A percentile compares a stretch with the other conserved stretches of the same genome.
phyloP scores from a whole-genome alignment of 2,113 vertebrate genomes.

The Rhinichthys klamathensis region DNA sequence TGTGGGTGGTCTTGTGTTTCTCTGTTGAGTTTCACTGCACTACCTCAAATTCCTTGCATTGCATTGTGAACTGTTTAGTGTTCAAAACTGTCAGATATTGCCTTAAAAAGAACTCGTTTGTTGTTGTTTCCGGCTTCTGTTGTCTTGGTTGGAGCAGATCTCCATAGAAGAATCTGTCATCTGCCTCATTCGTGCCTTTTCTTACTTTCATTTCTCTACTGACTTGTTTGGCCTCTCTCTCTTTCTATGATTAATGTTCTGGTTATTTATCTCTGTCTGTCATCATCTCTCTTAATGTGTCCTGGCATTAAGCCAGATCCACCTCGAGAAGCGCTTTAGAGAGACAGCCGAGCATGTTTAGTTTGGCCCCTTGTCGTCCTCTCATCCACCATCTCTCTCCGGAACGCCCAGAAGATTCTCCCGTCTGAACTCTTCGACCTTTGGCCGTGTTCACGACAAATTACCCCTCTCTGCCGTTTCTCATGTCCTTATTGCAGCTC shows the following conservation, averaged over 20 bases:
- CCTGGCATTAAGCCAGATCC: constrained; percentile 58
- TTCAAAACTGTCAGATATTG: constrained; percentile 18
- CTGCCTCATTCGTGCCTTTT: constrained; percentile 25
- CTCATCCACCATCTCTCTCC: constrained; percentile 48
- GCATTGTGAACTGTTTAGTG: constrained; percentile 7
- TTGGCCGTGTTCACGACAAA: constrained; percentile 54
- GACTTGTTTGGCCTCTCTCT: constrained; percentile 33
- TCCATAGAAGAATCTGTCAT: constrained; percentile 28
- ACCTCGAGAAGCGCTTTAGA: constrained; percentile 43
- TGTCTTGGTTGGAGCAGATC: constrained; percentile 22
- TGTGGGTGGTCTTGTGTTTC: constrained; percentile 36
- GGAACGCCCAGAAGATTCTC: constrained; percentile 47
- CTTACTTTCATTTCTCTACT: constrained; percentile 20
- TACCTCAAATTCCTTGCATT: constrained; percentile 11
- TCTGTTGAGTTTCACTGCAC: neutral
- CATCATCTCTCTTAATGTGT: constrained; percentile 56
- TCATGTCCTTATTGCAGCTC: constrained; percentile 47
- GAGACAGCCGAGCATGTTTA: constrained; percentile 59
- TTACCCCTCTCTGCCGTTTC: constrained; percentile 65
- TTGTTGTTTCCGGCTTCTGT: constrained; percentile 23
- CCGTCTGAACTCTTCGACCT: constrained; percentile 60
- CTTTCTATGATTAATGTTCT: constrained; percentile 51
- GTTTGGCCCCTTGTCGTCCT: constrained; percentile 53
- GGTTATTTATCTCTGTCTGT: constrained; percentile 65
- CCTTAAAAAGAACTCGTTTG: neutral